phyloP scores from a whole-genome alignment of 1,140 invertebrate genomes.

The Bombus picipes region DNA sequence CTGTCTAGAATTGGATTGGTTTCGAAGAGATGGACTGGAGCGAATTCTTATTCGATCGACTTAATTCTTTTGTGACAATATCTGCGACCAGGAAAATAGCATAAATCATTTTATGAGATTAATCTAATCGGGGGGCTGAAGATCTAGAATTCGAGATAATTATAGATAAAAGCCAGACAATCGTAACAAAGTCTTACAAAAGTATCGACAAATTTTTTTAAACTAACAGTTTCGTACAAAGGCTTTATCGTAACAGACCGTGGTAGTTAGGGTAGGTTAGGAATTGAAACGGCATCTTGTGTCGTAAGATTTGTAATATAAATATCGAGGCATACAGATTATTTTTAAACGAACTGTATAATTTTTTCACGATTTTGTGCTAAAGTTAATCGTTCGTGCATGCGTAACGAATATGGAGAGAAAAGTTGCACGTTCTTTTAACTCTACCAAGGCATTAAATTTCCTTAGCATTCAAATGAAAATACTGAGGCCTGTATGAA shows the following conservation, averaged over 20 bases:
- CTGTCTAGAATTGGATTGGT: neutral
- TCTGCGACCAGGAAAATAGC: neutral
- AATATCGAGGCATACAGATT: neutral
- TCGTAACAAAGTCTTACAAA: neutral
- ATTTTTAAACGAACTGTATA: neutral
- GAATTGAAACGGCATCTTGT: neutral
- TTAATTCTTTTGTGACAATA: neutral
- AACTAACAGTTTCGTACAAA: neutral
- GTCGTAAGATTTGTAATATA: neutral
- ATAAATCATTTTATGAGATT: neutral
- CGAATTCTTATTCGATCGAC: neutral
- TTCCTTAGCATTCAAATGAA: neutral
- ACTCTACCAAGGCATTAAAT: constrained; percentile 6
- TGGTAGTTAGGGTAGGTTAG: neutral
- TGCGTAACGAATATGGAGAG: neutral
- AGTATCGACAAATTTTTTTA: neutral
- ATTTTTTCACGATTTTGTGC: neutral
- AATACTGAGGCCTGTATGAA: neutral
- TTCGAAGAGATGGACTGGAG: too few relatives aligned
- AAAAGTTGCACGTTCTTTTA: neutral
- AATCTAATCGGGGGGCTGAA: neutral
- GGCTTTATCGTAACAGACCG: neutral
- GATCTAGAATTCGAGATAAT: neutral
- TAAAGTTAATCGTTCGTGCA: neutral
- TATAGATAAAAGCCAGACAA: neutral